These are phyloP conservation scores for Agonopterix subpropinquella DNA, from an alignment of 2,888 invertebrate genomes.

Conservation along the genomic window DNA sequence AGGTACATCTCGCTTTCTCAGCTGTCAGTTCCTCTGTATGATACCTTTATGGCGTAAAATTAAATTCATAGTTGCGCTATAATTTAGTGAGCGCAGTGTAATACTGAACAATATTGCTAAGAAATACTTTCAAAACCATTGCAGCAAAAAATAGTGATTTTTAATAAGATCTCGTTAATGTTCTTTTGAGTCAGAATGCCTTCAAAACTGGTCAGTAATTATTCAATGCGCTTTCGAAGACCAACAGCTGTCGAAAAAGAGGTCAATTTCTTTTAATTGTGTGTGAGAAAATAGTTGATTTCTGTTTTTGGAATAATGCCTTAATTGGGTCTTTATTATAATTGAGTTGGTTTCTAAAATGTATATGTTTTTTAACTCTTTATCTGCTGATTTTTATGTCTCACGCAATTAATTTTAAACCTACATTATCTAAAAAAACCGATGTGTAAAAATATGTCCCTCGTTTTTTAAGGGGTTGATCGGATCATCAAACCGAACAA, in stretches of 20 bases:
- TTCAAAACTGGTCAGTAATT: slow-evolving; percentile 1
- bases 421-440: no score
- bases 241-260: slow-evolving; percentile 2
- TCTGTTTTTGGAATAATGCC: no score
- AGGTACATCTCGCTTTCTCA: no score
- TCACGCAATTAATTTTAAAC: no score
- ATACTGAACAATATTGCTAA: neutral
- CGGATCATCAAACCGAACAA: no score
- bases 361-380: neutral
- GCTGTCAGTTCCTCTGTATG: no score
- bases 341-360: neutral
- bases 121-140: neutral
- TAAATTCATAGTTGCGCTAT: neutral
- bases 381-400: no score
- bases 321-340: neutral
- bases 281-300: slow-evolving; percentile 1
- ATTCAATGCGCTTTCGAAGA: slow-evolving; percentile 2
- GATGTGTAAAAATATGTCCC: no score
- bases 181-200: neutral
- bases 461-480: no score
- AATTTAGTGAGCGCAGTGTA: slow-evolving; percentile 1
- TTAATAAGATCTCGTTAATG: slow-evolving; percentile 9
- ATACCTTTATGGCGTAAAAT: no score
- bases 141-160: slow-evolving; percentile 1
- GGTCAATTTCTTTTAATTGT: slow-evolving; percentile 8